phyloP scores from a whole-genome alignment of 1,140 invertebrate species.

The Linepithema humile region DNA sequence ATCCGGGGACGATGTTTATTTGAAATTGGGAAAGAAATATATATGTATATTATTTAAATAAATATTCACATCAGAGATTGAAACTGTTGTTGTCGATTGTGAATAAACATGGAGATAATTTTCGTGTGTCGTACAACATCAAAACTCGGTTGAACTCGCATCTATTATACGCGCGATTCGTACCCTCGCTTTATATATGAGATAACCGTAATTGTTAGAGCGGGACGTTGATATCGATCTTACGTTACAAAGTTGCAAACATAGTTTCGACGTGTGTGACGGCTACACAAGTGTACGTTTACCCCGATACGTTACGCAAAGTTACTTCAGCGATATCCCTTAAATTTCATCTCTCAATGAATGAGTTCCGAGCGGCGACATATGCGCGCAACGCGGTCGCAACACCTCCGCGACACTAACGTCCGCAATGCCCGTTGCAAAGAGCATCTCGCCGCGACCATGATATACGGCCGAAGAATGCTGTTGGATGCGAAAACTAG shows the following conservation, averaged over 20 bases:
- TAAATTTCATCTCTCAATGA: constrained; percentile 34
- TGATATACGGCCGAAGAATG: not conserved
- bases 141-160: not conserved
- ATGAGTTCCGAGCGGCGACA: not conserved
- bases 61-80: not conserved
- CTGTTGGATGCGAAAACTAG: not conserved
- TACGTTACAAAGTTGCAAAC: constrained; percentile 2
- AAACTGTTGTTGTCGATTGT: no score
- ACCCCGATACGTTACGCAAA: not conserved
- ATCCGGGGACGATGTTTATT: not conserved
- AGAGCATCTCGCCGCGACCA: not conserved
- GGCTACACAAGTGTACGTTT: not conserved
- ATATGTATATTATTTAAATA: constrained; percentile 33
- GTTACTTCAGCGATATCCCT: not conserved
- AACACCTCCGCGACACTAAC: not conserved
- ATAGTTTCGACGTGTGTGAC: not conserved
- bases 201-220: constrained; percentile 6
- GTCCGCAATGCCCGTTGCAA: not conserved
- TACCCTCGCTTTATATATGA: not conserved
- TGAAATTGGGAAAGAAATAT: not conserved
- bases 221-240: not conserved
- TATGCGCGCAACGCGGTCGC: not conserved
- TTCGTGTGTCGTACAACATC: not conserved
- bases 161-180: not conserved
- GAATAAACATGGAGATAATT: not conserved